These are phyloP conservation scores for Phylloscopus trochiloides DNA, from an alignment of 2,113 vertebrate species.

Conservation along the genomic window DNA sequence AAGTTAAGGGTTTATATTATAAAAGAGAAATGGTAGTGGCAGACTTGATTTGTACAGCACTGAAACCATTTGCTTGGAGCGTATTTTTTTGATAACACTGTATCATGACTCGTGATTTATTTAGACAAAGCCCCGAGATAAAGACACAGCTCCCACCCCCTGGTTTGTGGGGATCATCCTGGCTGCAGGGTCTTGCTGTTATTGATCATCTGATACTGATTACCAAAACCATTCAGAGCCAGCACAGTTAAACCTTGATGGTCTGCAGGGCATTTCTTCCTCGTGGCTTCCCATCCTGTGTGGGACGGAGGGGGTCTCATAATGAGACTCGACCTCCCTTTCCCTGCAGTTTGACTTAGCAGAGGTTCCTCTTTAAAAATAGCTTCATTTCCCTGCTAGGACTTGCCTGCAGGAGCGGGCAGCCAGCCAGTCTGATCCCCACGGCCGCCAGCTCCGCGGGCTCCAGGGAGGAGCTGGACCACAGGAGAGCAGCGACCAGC, in stretches of 20 bases:
- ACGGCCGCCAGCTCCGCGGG: not conserved
- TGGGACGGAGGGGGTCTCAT: not conserved
- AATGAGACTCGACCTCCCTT: constrained; percentile 4
- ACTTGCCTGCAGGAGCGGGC: constrained; percentile 29
- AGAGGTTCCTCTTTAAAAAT: constrained; percentile 65
- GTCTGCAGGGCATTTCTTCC: constrained; percentile 8
- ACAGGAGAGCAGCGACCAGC: not conserved
- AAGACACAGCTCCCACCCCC: constrained; percentile 19
- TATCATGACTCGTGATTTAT: not conserved
- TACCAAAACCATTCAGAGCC: not conserved
- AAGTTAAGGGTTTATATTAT: not conserved
- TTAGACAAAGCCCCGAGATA: not conserved
- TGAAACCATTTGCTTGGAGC: not conserved
- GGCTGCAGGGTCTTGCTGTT: not conserved
- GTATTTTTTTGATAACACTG: not conserved
- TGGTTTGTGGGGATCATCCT: not conserved
- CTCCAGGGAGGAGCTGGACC: constrained; percentile 34
- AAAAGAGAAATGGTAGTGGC: not conserved
- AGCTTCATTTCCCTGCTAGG: constrained; percentile 55
- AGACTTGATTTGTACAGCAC: not conserved
- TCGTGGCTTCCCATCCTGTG: not conserved
- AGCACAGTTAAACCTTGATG: constrained; percentile 32
- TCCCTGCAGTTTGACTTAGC: constrained; percentile 7
- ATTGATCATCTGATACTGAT: constrained; percentile 58
- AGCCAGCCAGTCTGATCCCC: constrained; percentile 63